Base-by-base conservation (phyloP, 2,113 vertebrate genomes). In the Saguinus midas region DNA sequence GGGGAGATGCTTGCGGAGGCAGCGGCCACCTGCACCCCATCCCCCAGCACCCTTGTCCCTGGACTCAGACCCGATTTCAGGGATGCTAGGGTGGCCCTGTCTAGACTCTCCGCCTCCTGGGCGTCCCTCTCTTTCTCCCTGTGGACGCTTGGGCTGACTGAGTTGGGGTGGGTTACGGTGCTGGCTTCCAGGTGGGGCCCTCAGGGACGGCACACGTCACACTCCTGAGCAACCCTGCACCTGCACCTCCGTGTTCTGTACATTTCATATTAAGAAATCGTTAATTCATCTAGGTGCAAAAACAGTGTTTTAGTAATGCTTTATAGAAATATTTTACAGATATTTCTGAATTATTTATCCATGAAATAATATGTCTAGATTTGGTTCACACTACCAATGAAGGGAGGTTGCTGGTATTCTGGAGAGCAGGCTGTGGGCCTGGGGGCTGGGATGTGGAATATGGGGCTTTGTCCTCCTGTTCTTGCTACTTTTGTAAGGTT, bases 151-250 rank as follows among this genome's bases (percentile, higher is more conserved):
- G 10, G 21, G 40, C 40, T 17, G 29, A 73, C 14, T 40, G 27
- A 13, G 61, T 23, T 23, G 43, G 23, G 52, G 21, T 32, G n/a
- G 37, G 7, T 40, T 20, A 50, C 52, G 57, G 6, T 13, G 45
- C 27, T 73, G 35, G 32, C 66, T 85, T 45, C 83, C 61, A 81
- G 70, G 20, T 35, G n/a, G 70, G 25, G 10, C 7, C 70, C n/a
- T 79, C 55, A 17, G 32, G 48, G 61, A 85, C 21, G 13, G 23
- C 21, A 21, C 5, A 4, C 1, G 9, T 61, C 52, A 82, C 58
- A 52, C 2, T 7, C 8, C 29, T 8, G 55, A 1, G 1, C 27
- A 3, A 0, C 2, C 1, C 8, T 52, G 57, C 66, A 68, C 64
- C 40, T 64, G 61, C 27, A 35, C 3, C 37, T 61, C 25, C 25